Evolutionary conservation across 2,888 invertebrate genomes (phyloP), one percentile per base, ranked within the genome.

Genomic region (Dynastes grantii): DNA sequence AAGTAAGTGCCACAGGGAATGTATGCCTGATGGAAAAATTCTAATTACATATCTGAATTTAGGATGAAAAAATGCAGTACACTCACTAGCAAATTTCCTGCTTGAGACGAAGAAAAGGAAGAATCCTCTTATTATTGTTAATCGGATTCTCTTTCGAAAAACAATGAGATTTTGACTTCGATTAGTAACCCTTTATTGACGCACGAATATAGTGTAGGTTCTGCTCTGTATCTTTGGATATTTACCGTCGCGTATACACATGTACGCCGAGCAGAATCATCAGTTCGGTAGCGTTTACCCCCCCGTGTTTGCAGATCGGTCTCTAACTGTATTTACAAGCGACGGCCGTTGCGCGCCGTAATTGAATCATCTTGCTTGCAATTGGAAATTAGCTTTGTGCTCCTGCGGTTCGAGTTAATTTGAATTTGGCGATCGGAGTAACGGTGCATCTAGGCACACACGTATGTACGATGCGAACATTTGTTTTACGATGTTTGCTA

Each of bases 291-390:
- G 37, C 76, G 63, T 27, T 61, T 76, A 49, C 78, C 83, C 82
- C 81, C 77, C 83, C 32, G 32, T 37, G 82, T 84, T 84, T 85
- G 84, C 85, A 83, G 84, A 84, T 84, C 83, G 83, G 83, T 82
- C 82, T 81, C 84, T 83, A 85, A 84, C 84, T 82, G 83, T 84
- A 84, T 84, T 84, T 84, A 83, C 83, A 79, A 78, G 81, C 79
- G 81, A 80, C 83, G 82, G 80, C 82, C 78, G 80, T 81, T 82
- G 78, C 53, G 77, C 53, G 76, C 82, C 82, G 82, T 85, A 85
- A 85, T 85, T 85, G 85, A 85, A 85, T 85, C 84, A 85, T 85
- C 85, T 85, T 83, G 85, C 83, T 84, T 81, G 83, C 83, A 84
- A 83, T 85, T 83, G 83, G 82, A 85, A 85, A 85, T 85, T 85